Percentiles rank a stretch among this genome's conserved stretches.
Conservation (phyloP, 1,140 invertebrate species). For the Drosophila tani region DNA sequence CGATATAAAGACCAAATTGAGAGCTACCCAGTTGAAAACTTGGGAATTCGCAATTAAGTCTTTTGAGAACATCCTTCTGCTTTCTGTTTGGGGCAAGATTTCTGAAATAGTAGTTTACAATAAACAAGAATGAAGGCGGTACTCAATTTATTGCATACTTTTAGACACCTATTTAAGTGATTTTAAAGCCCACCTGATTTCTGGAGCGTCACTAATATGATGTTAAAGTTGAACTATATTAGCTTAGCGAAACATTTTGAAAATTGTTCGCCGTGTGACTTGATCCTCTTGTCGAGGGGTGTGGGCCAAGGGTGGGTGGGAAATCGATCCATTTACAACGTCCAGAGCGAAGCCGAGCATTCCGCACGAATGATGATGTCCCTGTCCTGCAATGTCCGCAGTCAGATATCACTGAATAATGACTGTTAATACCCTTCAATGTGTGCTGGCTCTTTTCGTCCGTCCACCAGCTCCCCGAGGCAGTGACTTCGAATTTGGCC, state of each 20-base stretch:
- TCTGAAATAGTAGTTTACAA: no score
- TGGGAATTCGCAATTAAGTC: no score
- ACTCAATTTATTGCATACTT: no score
- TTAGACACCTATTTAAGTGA: no score
- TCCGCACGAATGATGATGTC: conserved; percentile 81
- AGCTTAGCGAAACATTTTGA: not conserved
- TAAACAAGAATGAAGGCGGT: no score
- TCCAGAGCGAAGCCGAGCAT: conserved; percentile 53
- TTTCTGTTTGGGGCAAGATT: no score
- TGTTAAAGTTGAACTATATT: not conserved
- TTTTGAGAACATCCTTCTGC: no score
- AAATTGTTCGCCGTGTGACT: conserved; percentile 28
- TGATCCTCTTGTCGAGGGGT: conserved; percentile 60
- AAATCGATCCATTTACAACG: conserved; percentile 78
- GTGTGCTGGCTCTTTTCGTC: conserved; percentile 38
- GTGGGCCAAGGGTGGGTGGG: conserved; percentile 6
- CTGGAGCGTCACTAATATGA: no score
- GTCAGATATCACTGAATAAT: conserved; percentile 85
- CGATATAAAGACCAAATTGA: no score
- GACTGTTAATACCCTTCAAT: conserved; percentile 85
- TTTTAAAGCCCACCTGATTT: no score
- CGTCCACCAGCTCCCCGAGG: conserved; percentile 25
- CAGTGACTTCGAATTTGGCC: conserved; percentile 50
- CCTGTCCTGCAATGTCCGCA: conserved; percentile 80
- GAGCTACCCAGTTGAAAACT: no score